These are phyloP conservation scores for Petrolisthes cinctipes DNA, from an alignment of 2,888 invertebrate species.

Conservation along the genomic window DNA sequence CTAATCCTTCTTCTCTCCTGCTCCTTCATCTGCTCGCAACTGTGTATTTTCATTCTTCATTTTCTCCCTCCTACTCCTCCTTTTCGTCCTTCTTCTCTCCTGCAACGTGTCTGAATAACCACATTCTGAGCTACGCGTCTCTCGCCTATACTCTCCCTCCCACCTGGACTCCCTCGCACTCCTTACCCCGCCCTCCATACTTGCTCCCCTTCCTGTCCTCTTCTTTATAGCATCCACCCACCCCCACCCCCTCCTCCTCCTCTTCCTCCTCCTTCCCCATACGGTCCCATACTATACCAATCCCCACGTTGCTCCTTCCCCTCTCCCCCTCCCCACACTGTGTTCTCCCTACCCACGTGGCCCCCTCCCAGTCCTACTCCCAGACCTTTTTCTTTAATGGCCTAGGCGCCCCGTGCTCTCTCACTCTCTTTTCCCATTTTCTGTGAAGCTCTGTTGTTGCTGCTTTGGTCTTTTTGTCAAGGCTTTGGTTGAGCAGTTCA, in stretches of 20 bases:
- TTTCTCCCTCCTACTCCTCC: not conserved
- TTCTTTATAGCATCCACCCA: not conserved
- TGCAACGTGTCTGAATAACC: not conserved
- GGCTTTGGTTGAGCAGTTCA: constrained; percentile 26
- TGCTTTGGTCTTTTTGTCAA: not conserved
- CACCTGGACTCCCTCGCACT: not conserved
- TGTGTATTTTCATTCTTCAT: not conserved
- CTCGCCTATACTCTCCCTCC: not conserved
- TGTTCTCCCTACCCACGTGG: constrained; percentile 33
- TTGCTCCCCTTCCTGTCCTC: too few relatives aligned
- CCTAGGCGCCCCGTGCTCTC: constrained; percentile 53
- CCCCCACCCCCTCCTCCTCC: constrained; percentile 11
- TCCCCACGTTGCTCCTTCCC: constrained; percentile 1
- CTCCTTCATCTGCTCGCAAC: not conserved
- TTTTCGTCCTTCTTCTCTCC: not conserved
- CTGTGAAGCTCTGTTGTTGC: constrained; percentile 24
- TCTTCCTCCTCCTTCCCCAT: not conserved
- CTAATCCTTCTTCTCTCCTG: not conserved
- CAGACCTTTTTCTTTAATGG: constrained; percentile 53
- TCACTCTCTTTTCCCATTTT: constrained; percentile 49
- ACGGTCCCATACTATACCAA: constrained; percentile 6
- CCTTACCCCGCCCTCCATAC: not conserved
- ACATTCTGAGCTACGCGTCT: not conserved
- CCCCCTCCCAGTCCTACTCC: constrained; percentile 24
- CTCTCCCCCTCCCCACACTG: constrained; percentile 44